Conservation (phyloP, 2,113 vertebrate species). For the Channa argus region DNA sequence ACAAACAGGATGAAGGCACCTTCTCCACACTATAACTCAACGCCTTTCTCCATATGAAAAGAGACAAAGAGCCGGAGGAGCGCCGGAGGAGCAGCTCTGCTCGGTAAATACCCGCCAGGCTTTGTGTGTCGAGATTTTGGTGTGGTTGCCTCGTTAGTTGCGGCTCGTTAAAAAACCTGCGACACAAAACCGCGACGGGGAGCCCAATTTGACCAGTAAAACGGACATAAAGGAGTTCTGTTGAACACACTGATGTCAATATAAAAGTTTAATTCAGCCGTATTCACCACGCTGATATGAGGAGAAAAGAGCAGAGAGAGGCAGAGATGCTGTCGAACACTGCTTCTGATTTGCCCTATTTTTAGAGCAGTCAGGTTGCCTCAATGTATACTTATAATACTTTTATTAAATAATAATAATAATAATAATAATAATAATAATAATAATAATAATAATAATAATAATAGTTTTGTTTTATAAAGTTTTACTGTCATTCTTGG, state of each 20-base stretch:
- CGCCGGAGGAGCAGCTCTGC: conserved; percentile 52
- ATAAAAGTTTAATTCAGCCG: conserved; percentile 74
- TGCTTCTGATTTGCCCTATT: not conserved
- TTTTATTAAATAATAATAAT: too few relatives aligned
- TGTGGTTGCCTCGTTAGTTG: conserved; percentile 92
- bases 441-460: conserved; percentile 7
- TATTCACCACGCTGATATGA: conserved; percentile 31
- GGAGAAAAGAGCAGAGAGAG: conserved; percentile 16
- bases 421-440: not conserved
- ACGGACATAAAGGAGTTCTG: conserved; percentile 90
- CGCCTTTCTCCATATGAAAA: conserved; percentile 72
- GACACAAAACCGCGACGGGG: conserved; percentile 94
- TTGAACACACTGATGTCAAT: conserved; percentile 82
- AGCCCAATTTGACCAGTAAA: conserved; percentile 92
- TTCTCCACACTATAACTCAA: conserved; percentile 54
- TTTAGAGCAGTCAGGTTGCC: too few relatives aligned
- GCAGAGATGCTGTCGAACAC: not conserved
- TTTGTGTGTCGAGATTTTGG: conserved; percentile 90
- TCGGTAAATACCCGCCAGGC: conserved; percentile 48
- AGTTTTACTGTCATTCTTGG: too few relatives aligned
- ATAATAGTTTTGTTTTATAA: not conserved
- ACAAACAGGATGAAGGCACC: conserved; percentile 69
- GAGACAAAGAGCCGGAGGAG: conserved; percentile 63
- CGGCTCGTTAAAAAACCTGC: conserved; percentile 88
- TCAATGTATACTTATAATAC: not conserved